These are phyloP conservation scores for Amblyjoppa fuscipennis DNA, from an alignment of 2,888 invertebrate genomes.

Conservation along the genomic window DNA sequence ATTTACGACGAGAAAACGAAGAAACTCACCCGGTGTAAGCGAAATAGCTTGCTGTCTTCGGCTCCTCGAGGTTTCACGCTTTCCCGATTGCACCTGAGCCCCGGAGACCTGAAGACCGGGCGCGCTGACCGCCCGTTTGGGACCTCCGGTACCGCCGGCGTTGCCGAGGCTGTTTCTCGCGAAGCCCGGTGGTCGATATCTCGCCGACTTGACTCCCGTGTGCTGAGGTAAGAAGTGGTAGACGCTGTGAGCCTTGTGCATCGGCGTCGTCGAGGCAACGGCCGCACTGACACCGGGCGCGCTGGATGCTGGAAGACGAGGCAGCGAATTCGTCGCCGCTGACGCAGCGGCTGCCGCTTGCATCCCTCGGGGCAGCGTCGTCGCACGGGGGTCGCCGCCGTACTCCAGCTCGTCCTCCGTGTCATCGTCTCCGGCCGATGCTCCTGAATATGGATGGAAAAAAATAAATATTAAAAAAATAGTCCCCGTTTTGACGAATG, in stretches of 20 bases:
- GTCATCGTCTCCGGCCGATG: constrained; percentile 84
- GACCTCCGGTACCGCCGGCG: constrained; percentile 80
- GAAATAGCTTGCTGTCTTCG: constrained; percentile 86
- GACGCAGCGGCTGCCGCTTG: constrained; percentile 85
- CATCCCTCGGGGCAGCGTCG: constrained; percentile 89
- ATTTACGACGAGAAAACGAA: background rate
- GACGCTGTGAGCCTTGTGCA: constrained; percentile 89
- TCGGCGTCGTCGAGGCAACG: constrained; percentile 80
- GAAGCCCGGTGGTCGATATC: constrained; percentile 94
- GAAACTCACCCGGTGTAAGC: constrained; percentile 83
- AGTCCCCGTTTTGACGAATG: background rate
- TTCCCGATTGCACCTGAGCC: constrained; percentile 76
- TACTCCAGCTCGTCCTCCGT: constrained; percentile 83
- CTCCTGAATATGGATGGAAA: constrained; percentile 83
- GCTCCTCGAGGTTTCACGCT: constrained; percentile 86
- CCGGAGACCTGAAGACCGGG: constrained; percentile 90
- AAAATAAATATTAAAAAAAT: background rate
- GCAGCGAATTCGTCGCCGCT: constrained; percentile 91
- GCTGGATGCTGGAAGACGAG: constrained; percentile 89
- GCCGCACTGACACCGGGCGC: constrained; percentile 72
- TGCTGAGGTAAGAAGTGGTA: constrained; percentile 87
- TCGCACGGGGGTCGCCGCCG: constrained; percentile 85
- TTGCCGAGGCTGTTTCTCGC: constrained; percentile 86
- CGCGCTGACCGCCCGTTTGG: constrained; percentile 91
- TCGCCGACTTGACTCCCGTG: constrained; percentile 92